Evolutionary conservation across 2,797 vertebrate genomes (phyloP).

Genomic region (Siniperca undulata): DNA sequence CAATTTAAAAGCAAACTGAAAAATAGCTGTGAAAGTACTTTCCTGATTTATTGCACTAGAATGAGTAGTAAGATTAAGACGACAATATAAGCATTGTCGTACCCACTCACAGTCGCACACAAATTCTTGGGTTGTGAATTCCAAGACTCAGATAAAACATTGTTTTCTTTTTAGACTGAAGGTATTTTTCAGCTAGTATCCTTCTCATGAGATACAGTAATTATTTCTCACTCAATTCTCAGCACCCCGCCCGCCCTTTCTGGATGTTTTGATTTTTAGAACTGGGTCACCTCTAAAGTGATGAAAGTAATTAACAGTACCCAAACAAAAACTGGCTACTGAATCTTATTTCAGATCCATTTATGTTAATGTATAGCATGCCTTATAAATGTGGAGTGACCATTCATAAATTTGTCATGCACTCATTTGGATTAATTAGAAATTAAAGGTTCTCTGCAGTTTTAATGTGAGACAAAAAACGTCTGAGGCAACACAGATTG

Average conservation of each 20-base stretch:
- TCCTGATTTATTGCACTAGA: conserved; percentile 10
- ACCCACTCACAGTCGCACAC: neutral
- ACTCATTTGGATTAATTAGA: conserved; percentile 28
- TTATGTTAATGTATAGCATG: conserved; percentile 14
- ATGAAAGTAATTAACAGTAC: conserved; percentile 49
- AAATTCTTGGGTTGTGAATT: conserved; percentile 7
- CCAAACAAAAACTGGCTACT: conserved; percentile 8
- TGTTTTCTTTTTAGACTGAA: neutral
- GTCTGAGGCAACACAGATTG: neutral
- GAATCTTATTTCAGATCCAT: conserved; percentile 19
- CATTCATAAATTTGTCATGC: conserved; percentile 23
- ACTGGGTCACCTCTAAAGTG: conserved; percentile 55
- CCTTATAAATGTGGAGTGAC: neutral
- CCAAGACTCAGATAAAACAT: neutral
- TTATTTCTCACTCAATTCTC: conserved; percentile 43
- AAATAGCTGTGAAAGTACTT: conserved; percentile 25
- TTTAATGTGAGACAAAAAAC: conserved; percentile 17
- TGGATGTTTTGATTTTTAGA: conserved; percentile 47
- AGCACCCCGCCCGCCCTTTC: conserved; percentile 7
- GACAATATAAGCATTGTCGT: conserved; percentile 15
- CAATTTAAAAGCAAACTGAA: conserved; percentile 27
- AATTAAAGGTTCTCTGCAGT: conserved; percentile 4
- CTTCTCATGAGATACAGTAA: conserved; percentile 36
- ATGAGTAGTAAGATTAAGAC: conserved; percentile 22
- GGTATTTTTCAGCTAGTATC: conserved; percentile 15